Base-by-base conservation (phyloP, 2,113 vertebrate species). In the Empidonax traillii region DNA sequence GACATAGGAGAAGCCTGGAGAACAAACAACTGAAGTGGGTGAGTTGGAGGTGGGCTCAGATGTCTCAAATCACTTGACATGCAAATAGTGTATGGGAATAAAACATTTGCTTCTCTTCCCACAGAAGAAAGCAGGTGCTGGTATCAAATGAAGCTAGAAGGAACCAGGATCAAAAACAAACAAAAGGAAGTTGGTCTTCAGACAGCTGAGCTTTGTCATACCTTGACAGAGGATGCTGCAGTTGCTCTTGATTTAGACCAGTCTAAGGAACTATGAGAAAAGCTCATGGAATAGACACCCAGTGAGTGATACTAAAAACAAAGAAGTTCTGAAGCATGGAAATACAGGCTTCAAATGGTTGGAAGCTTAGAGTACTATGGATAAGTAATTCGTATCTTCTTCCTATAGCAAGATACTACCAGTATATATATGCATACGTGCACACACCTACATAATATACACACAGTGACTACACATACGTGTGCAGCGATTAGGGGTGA, bases 391-490 rank as follows among this genome's bases (percentile, higher is more conserved):
- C 44, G 61, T 81, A 22, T 33, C 51, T 85, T 93, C 35, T 52
- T 74, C 49, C 79, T 52, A 25, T 1, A 69, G 28, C 22, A 62
- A 51, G 30, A 33, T 23, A 43, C 23, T 21, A 33, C 10, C 30
- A 52, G 9, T n/a, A 10, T 18, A 24, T 12, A 30, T 18, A 63
- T 8, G 28, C 13, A 15, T 3, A 7, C 3, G 10, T 5, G 3
- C 8, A 59, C 9, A 33, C 30, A 73, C 13, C 39, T 25, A 51
- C 14, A 51, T 17, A 51, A 46, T 2, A 67, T 15, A 52, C 14
- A 46, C 24, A 75, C 8, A 46, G 66, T 35, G 51, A 69, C 31
- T 67, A 35, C 0, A 0, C 2, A 7, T 4, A 33, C 1, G 30
- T 33, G 28, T 49, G 35, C 23, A 37, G 21, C 5, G 4, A 87